A percentile compares a stretch with the other conserved stretches of the same genome.
phyloP scores from a whole-genome alignment of 2,888 invertebrate genomes.

The Shargacucullia verbasci region DNA sequence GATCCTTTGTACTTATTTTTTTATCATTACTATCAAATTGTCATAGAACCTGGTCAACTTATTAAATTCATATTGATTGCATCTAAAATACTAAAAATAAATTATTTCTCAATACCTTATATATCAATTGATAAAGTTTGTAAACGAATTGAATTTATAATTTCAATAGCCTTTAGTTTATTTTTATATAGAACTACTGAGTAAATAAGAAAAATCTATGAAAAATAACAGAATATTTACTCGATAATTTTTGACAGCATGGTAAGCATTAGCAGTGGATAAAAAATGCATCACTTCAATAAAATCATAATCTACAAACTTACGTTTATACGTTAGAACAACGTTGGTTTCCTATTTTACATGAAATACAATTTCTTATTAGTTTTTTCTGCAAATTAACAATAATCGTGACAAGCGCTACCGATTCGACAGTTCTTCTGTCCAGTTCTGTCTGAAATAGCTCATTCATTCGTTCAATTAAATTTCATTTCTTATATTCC shows the following conservation, averaged over 20 bases:
- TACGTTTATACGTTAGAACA: constrained; percentile 34
- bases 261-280: constrained; percentile 10
- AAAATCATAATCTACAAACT: constrained; percentile 22
- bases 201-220: constrained; percentile 4
- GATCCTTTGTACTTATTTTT: background rate
- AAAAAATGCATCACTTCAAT: background rate
- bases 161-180: background rate
- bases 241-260: constrained; percentile 54
- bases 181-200: constrained; percentile 1
- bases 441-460: constrained; percentile 16
- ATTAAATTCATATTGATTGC: constrained; percentile 11
- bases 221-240: constrained; percentile 55
- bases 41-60: background rate
- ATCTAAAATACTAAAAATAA: constrained; percentile 37
- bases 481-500: background rate
- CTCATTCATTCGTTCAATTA: constrained; percentile 41
- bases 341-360: constrained; percentile 24
- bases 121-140: background rate
- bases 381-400: constrained; percentile 42
- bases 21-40: background rate
- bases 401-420: constrained; percentile 49
- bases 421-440: no score
- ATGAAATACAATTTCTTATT: constrained; percentile 30
- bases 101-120: constrained; percentile 6
- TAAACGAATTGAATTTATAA: background rate